phyloP scores from a whole-genome alignment of 2,888 invertebrate species.

The Elegia similella region DNA sequence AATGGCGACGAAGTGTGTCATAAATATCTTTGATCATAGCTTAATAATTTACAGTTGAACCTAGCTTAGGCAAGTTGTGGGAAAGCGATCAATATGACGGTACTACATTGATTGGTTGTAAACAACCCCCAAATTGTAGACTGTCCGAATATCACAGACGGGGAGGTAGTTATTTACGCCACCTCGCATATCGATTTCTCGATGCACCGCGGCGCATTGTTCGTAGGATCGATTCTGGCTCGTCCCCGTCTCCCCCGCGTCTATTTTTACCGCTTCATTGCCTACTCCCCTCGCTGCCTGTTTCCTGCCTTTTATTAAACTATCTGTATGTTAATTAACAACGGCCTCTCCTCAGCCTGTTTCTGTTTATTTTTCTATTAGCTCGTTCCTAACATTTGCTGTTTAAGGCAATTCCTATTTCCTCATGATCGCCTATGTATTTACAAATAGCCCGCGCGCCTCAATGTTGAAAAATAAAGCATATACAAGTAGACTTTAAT shows the following conservation, averaged over 20 bases:
- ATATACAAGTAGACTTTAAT: slow-evolving; percentile 27
- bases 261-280: slow-evolving; percentile 82
- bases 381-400: slow-evolving; percentile 57
- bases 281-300: slow-evolving; percentile 75
- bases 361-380: slow-evolving; percentile 74
- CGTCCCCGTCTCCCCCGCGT: slow-evolving; percentile 69
- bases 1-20: neutral
- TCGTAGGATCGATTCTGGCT: slow-evolving; percentile 69
- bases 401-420: slow-evolving; percentile 50
- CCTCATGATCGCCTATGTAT: slow-evolving; percentile 27
- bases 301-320: slow-evolving; percentile 81
- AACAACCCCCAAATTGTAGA: neutral
- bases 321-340: slow-evolving; percentile 81
- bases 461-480: neutral
- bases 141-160: slow-evolving; percentile 10
- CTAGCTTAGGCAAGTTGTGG: neutral
- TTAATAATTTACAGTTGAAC: neutral
- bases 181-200: slow-evolving; percentile 70
- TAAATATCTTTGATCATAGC: neutral
- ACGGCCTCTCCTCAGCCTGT: slow-evolving; percentile 63
- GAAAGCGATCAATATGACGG: neutral
- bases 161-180: slow-evolving; percentile 6
- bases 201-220: slow-evolving; percentile 66
- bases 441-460: slow-evolving; percentile 1
- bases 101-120: neutral